Base-by-base conservation (phyloP, 2,113 vertebrate species). In the Candoia aspera region DNA sequence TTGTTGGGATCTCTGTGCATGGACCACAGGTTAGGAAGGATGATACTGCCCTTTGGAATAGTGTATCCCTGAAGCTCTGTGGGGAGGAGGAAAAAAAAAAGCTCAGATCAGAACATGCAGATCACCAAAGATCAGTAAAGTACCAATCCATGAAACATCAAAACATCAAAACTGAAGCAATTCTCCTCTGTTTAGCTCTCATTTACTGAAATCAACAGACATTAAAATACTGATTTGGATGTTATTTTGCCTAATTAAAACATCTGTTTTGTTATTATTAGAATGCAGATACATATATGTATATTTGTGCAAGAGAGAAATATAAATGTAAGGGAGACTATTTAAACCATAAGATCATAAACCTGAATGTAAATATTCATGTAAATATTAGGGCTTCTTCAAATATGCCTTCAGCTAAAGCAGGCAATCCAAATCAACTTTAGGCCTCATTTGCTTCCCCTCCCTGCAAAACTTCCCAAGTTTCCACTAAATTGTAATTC, bases 1-100 rank as follows among this genome's bases (percentile, higher is more conserved):
- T 98, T 95, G 15, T 97, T 95, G 29, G 98, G 98, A 96, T 99
- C 99, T 97, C 99, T 97, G 91, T 99, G 99, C 68, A 99, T 97
- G 0, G 98, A 98, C 98, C 98, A 99, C 91, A 99, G 93, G 96
- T 99, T 99, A 94, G 98, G 97, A 54, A 99, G 49, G 8, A 99
- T 96, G 73, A 99, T 92, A 0, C 98, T 98, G 86, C 98, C 99
- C 92, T 99, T 98, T 9, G 99, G 99, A 96, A 99, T 99, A n/a
- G 97, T 98, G 86, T 98, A 99, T 17, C 98, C 99, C 94, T 98
- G 97, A 73, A 99, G 98, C 94, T 97, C 99, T 99, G 42, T 42
- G 42, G 42, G 73, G 21, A 42, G 42, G 73, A 8, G 42, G 73
- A 79, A 19, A 79, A 2, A 42, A 79, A 37, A 79, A 79, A 79